Conservation (phyloP, 2,113 vertebrate genomes). For the Hucho hucho region DNA sequence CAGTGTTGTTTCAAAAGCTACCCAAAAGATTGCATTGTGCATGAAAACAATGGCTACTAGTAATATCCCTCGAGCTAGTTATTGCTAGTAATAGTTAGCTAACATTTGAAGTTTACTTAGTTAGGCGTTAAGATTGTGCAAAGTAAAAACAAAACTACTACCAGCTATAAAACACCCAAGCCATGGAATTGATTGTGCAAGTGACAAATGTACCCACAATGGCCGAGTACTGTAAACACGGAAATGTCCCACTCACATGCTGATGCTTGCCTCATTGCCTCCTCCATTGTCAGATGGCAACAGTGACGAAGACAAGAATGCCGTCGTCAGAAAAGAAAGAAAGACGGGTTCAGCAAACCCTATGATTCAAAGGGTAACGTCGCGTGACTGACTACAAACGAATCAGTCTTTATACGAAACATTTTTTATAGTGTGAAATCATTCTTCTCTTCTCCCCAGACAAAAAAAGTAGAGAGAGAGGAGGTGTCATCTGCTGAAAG, state of each 20-base stretch:
- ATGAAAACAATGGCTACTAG: background rate
- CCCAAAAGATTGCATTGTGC: background rate
- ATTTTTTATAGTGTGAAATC: background rate
- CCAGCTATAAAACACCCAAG: no score
- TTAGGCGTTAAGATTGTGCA: no score
- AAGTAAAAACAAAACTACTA: no score
- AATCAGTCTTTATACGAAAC: background rate
- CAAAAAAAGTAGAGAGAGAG: conserved; percentile 73
- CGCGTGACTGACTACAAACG: background rate
- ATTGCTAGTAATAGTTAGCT: no score
- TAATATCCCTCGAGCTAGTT: no score
- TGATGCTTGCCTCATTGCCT: no score
- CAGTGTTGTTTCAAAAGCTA: background rate
- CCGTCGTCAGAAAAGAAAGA: conserved; percentile 82
- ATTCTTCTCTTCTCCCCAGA: conserved; percentile 52
- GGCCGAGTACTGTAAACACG: no score
- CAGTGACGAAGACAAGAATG: conserved; percentile 69
- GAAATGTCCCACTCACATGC: no score
- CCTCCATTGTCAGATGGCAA: conserved; percentile 52
- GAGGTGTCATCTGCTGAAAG: conserved; percentile 69
- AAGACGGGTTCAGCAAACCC: conserved; percentile 77
- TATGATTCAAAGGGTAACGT: conserved; percentile 87
- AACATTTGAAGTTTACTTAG: no score
- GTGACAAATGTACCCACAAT: no score
- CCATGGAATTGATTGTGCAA: no score